phyloP scores from a whole-genome alignment of 2,888 invertebrate species.

The Synergus gifuensis region DNA sequence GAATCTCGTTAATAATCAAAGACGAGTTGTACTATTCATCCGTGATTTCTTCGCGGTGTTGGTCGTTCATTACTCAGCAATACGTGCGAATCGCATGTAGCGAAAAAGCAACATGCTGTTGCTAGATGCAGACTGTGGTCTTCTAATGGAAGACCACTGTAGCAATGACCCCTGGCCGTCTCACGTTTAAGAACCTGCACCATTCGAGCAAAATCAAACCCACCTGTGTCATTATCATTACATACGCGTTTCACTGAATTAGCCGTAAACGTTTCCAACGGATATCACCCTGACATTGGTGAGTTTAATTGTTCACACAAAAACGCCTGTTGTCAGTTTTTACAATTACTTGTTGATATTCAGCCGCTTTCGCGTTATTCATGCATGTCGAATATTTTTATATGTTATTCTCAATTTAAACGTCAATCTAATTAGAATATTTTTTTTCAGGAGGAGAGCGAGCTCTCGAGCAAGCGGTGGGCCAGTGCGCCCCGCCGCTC shows the following conservation, averaged over 20 bases:
- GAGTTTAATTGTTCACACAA: neutral
- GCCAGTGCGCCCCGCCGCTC: conserved; percentile 84
- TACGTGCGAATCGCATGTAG: conserved; percentile 31
- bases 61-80: conserved; percentile 46
- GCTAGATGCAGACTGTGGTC: conserved; percentile 23
- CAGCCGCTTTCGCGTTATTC: no score
- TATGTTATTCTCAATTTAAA: no score
- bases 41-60: conserved; percentile 42
- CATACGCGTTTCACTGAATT: neutral
- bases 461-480: conserved; percentile 85
- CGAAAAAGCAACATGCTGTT: conserved; percentile 41
- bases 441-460: conserved; percentile 83
- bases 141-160: conserved; percentile 56
- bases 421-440: conserved; percentile 35
- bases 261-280: neutral
- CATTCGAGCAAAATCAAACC: conserved; percentile 34
- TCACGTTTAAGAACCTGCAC: conserved; percentile 28
- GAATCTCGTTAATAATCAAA: conserved; percentile 51
- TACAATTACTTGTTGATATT: neutral
- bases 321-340: neutral
- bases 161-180: conserved; percentile 45
- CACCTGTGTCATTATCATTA: conserved; percentile 35
- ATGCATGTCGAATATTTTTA: no score
- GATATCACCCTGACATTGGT: conserved; percentile 17
- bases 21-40: conserved; percentile 50